Percentiles rank a stretch among this genome's conserved stretches.
phyloP scores from a whole-genome alignment of 2,113 vertebrate genomes.

The Prochilodus magdalenae region DNA sequence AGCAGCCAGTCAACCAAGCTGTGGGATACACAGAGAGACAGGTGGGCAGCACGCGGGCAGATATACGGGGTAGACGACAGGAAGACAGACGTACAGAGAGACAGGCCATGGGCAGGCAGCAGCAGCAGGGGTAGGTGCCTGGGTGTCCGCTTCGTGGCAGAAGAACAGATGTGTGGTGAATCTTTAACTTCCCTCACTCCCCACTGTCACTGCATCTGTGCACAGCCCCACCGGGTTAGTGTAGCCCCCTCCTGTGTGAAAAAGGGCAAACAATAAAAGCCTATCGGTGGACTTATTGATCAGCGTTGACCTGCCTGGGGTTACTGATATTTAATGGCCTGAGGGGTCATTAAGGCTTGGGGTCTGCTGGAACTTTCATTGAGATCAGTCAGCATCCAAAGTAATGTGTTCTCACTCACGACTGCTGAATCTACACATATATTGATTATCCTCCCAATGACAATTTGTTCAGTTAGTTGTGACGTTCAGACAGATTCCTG shows the following conservation, averaged over 20 bases:
- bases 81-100: slow-evolving; percentile 57
- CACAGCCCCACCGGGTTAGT: slow-evolving; percentile 62
- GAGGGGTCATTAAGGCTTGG: slow-evolving; percentile 73
- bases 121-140: slow-evolving; percentile 59
- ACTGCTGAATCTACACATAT: not conserved
- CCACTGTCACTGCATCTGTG: slow-evolving; percentile 79
- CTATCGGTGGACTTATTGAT: slow-evolving; percentile 79
- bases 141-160: slow-evolving; percentile 57
- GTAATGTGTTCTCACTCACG: not conserved
- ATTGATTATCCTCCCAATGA: not conserved
- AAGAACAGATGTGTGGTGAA: slow-evolving; percentile 83
- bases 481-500: not conserved
- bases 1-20: slow-evolving; percentile 34
- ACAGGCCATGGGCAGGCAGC: slow-evolving; percentile 54
- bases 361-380: slow-evolving; percentile 65
- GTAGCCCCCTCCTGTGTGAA: slow-evolving; percentile 60
- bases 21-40: slow-evolving; percentile 38
- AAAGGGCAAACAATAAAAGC: slow-evolving; percentile 60
- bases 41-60: slow-evolving; percentile 46
- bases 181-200: slow-evolving; percentile 75
- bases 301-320: slow-evolving; percentile 63
- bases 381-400: not conserved
- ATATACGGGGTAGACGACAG: slow-evolving; percentile 69
- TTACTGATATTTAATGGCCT: slow-evolving; percentile 75
- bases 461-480: not conserved